A percentile compares a stretch with the other conserved stretches of the same genome.
phyloP scores from a whole-genome alignment of 2,797 vertebrate species.

The Leuciscus waleckii region DNA sequence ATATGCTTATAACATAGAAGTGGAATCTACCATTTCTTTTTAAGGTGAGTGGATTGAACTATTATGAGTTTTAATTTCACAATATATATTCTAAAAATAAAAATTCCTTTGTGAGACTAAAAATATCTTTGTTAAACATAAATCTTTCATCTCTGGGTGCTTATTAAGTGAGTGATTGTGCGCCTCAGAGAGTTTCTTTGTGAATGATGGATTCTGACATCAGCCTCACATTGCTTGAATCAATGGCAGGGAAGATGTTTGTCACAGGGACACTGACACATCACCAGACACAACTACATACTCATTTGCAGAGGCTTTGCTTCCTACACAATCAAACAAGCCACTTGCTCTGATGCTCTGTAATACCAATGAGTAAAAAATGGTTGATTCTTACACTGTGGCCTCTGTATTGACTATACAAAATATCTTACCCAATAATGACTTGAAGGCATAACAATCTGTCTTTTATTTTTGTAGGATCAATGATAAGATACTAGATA shows the following conservation, averaged over 20 bases:
- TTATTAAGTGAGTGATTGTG: conserved; percentile 53
- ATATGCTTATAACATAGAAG: neutral
- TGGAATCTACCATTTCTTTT: neutral
- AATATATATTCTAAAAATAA: neutral
- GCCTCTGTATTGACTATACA: neutral
- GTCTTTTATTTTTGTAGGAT: no score
- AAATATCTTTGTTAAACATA: neutral
- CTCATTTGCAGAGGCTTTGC: conserved; percentile 60
- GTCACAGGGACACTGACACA: conserved; percentile 63
- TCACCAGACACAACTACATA: conserved; percentile 59
- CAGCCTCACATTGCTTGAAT: conserved; percentile 69
- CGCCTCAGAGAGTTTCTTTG: conserved; percentile 63
- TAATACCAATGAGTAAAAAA: neutral
- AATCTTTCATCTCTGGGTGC: neutral
- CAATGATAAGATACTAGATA: neutral
- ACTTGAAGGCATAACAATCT: conserved; percentile 2
- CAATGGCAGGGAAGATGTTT: conserved; percentile 68
- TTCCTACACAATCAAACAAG: conserved; percentile 11
- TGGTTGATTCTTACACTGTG: neutral
- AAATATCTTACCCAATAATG: neutral
- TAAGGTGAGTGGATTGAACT: neutral
- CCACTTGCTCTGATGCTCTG: neutral
- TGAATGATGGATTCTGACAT: conserved; percentile 74
- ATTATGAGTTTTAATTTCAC: neutral
- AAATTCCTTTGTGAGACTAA: neutral